These are phyloP conservation scores for Peromyscus maniculatus DNA, from an alignment of 2,113 vertebrate species.

Conservation along the genomic window DNA sequence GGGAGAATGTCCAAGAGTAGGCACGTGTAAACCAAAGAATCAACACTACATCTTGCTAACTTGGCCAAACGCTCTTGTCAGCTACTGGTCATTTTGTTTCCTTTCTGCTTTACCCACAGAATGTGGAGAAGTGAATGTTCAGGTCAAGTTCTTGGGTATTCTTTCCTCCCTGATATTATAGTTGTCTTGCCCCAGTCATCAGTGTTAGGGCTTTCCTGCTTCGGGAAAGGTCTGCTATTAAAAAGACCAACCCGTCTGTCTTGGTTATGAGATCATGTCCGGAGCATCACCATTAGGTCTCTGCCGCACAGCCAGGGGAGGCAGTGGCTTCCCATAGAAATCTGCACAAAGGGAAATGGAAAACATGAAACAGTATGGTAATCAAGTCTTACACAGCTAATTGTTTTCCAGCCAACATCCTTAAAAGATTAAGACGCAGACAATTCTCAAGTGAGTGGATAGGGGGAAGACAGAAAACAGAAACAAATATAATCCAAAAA, in stretches of 20 bases:
- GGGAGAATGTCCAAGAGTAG: slow-evolving; percentile 60
- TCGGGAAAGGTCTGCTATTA: slow-evolving; percentile 36
- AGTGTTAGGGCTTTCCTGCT: slow-evolving; percentile 37
- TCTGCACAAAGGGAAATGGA: slow-evolving; percentile 80
- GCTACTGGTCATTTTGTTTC: slow-evolving; percentile 18
- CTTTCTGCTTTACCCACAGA: slow-evolving; percentile 64
- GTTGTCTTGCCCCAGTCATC: neutral
- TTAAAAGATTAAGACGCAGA: slow-evolving; percentile 37
- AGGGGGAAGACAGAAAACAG: neutral
- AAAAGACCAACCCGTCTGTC: neutral
- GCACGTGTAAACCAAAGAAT: slow-evolving; percentile 47
- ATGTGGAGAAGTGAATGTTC: slow-evolving; percentile 68
- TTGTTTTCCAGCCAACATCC: neutral
- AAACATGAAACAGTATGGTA: slow-evolving; percentile 10
- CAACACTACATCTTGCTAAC: slow-evolving; percentile 24
- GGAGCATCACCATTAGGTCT: slow-evolving; percentile 88
- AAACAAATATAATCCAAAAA: slow-evolving; percentile 18
- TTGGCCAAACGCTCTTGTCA: slow-evolving; percentile 6
- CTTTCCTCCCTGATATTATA: slow-evolving; percentile 8
- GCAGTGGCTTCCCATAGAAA: slow-evolving; percentile 89
- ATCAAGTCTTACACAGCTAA: neutral
- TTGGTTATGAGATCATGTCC: slow-evolving; percentile 85
- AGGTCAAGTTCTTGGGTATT: neutral
- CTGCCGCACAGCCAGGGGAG: slow-evolving; percentile 85
- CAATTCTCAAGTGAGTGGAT: neutral